Base-by-base conservation (phyloP, 37 sponge, comb jelly and placozoan species). In the Hexactinellida sp. region DNA sequence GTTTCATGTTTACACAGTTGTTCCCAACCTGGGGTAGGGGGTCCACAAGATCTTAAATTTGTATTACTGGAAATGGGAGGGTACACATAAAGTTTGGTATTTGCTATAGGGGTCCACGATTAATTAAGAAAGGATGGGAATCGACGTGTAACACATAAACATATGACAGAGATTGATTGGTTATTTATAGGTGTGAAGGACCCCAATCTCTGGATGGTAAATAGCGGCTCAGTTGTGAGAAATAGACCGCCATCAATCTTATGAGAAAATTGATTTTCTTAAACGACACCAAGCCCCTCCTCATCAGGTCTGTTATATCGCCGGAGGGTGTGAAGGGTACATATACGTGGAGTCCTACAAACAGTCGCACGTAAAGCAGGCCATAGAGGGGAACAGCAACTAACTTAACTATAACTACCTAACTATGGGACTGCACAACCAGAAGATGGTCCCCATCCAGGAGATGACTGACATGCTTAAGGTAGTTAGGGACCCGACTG, bases 271-370 rank as follows among this genome's bases (percentile, higher is more conserved):
- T 87, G 83, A 85, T 95, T 32, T 85, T 90, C 30, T 34, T 95
- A 39, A 89, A 92, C 84, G 89, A 54, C 83, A 89, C 83, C 38
- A 94, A 96, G 94, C 99, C 99, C 28, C 90, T 98, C 0, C 94
- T 92, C 82, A 93, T 98, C 84, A 98, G 93, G 88, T 92, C 93
- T 37, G 96, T 87, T 0, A 88, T 95, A 23, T 91, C 92, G 24
- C 92, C 92, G 83, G 99, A 93, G 55, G 96, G 94, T 3, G 84
- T 98, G 30, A 95, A 95, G 82, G 99, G 99, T 98, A 95, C 84
- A 92, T 98, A 38, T 98, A 98, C 38, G 85, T 98, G 30, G 99
- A 98, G 84, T 88, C 96, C n/a, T 98, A 84, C 91, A 98, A 98
- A 38, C 99, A 98, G 89, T 89, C 93, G 5, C 94, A 95, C 55